phyloP scores from a whole-genome alignment of 2,113 vertebrate species.

The Hydropotes inermis region DNA sequence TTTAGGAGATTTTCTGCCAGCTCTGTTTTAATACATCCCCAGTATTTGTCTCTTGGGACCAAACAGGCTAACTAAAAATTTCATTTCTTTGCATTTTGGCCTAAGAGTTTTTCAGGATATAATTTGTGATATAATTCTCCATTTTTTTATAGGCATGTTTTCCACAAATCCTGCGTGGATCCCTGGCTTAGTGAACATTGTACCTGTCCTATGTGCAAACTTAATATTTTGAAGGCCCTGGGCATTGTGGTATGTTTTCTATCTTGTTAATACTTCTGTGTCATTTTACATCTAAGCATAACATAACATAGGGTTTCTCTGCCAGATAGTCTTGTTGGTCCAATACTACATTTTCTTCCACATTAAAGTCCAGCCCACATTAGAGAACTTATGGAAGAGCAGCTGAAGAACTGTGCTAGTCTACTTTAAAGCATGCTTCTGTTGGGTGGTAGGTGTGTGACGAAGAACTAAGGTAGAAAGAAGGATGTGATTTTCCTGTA shows the following conservation, averaged over 20 bases:
- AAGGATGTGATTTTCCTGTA: neutral
- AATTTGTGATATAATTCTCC: constrained; percentile 27
- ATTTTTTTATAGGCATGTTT: constrained; percentile 90
- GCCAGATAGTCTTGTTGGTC: neutral
- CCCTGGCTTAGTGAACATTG: constrained; percentile 98
- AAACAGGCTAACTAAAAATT: neutral
- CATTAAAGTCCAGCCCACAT: neutral
- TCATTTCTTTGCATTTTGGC: neutral
- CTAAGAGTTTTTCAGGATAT: neutral
- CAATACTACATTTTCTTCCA: neutral
- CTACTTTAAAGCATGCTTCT: neutral
- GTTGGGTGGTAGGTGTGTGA: neutral
- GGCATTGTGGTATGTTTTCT: constrained; percentile 92
- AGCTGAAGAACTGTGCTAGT: neutral
- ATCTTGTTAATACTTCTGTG: neutral
- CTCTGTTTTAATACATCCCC: neutral
- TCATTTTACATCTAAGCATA: neutral
- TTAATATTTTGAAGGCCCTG: constrained; percentile 98
- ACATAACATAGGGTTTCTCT: neutral
- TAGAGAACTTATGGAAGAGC: neutral
- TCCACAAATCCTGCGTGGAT: constrained; percentile 97
- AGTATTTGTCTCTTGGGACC: neutral
- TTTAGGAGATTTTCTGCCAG: neutral
- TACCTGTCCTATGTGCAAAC: constrained; percentile 99
- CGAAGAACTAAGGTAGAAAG: neutral